A percentile compares a stretch with the other conserved stretches of the same genome.
Conservation (phyloP, 2,797 vertebrate genomes). For the Hippopotamyrus pictus region DNA sequence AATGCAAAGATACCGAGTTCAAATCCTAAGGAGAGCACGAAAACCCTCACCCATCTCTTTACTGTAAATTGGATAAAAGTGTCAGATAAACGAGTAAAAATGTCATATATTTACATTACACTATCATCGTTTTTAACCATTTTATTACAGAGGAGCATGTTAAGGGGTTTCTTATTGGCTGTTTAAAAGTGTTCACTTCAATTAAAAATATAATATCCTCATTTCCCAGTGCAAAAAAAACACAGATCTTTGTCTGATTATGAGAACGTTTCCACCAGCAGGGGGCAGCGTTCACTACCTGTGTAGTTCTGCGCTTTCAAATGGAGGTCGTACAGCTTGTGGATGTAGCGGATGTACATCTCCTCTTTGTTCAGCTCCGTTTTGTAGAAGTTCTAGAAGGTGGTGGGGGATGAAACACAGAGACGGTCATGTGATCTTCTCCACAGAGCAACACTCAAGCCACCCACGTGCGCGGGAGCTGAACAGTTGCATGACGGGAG, state of each 20-base stretch:
- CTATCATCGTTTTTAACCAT: neutral
- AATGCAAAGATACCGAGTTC: neutral
- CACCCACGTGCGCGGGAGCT: slow-evolving; percentile 14
- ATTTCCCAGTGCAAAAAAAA: neutral
- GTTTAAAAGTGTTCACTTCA: neutral
- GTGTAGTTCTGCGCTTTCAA: slow-evolving; percentile 98
- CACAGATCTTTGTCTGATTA: neutral
- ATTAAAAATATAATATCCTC: neutral
- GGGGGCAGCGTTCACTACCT: slow-evolving; percentile 57
- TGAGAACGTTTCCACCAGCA: neutral
- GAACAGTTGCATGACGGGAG: neutral
- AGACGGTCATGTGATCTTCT: neutral
- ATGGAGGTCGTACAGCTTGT: slow-evolving; percentile 95
- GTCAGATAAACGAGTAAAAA: neutral
- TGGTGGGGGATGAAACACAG: neutral
- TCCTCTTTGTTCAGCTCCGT: slow-evolving; percentile 98
- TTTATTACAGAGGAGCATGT: neutral
- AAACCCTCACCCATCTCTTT: neutral
- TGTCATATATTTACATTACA: neutral
- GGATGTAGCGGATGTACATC: slow-evolving; percentile 99
- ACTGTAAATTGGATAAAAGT: neutral
- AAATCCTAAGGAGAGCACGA: neutral
- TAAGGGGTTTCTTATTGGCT: neutral
- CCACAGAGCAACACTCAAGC: neutral
- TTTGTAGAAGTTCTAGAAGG: slow-evolving; percentile 93